A percentile compares a stretch with the other conserved stretches of the same genome.
Evolutionary conservation across 2,888 invertebrate genomes (phyloP).

Genomic region (Yponomeuta sedellus): DNA sequence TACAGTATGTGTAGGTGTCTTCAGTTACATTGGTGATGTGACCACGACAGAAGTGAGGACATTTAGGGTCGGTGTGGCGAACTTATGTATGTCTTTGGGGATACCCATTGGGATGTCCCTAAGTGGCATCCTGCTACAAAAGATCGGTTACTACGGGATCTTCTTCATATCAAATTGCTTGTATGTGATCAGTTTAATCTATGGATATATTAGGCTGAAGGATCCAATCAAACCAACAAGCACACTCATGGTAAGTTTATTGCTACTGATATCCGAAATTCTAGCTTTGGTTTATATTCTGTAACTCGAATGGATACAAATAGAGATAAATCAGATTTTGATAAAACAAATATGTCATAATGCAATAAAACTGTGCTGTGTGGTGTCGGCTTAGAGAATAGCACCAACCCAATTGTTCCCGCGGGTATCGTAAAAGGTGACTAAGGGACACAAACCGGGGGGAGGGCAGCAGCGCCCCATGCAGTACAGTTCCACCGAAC

Average conservation of each 20-base stretch:
- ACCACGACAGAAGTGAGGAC: conserved; percentile 78
- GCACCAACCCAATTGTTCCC: no score
- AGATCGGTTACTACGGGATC: conserved; percentile 71
- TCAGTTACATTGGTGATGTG: conserved; percentile 79
- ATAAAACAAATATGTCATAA: no score
- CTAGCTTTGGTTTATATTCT: no score
- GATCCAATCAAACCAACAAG: conserved; percentile 63
- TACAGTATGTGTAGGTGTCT: conserved; percentile 77
- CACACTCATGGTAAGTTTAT: conserved; percentile 22
- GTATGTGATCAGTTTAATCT: conserved; percentile 70
- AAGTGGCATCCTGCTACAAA: conserved; percentile 71
- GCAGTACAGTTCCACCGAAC: no score
- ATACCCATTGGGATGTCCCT: conserved; percentile 76
- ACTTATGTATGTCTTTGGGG: conserved; percentile 78
- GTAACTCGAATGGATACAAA: no score
- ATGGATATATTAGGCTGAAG: conserved; percentile 65
- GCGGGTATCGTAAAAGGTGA: no score
- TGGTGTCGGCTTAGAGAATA: no score
- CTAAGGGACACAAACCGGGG: no score
- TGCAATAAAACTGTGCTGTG: no score
- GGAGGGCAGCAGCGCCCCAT: no score
- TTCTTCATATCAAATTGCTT: conserved; percentile 68
- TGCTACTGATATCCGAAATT: no score
- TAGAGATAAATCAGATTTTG: no score
- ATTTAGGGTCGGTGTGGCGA: conserved; percentile 78